Evolutionary conservation across 1,140 invertebrate species (phyloP).

Genomic region (Orchestia grillus): DNA sequence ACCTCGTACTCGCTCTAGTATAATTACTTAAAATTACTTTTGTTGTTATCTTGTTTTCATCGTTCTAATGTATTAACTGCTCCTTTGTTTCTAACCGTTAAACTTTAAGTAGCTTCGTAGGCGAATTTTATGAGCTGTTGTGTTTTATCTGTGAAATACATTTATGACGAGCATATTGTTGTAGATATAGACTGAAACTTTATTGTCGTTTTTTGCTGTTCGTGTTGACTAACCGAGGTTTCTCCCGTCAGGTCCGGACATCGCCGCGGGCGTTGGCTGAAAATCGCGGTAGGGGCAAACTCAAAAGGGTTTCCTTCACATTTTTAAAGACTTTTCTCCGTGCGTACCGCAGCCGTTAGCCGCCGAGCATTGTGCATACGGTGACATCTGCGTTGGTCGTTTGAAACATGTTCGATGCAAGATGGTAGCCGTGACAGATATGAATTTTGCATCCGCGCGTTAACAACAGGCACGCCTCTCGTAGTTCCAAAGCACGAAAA

Average conservation of each 20-base stretch:
- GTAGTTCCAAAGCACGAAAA: background rate
- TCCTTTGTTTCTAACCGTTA: constrained; percentile 2
- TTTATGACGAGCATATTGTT: constrained; percentile 28
- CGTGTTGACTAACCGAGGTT: constrained; percentile 12
- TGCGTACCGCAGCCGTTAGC: background rate
- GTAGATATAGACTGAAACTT: background rate
- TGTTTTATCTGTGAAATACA: constrained; percentile 46
- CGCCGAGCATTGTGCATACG: no score
- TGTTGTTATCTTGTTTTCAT: background rate
- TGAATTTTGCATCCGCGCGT: no score
- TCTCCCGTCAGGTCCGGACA: constrained; percentile 14
- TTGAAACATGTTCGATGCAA: background rate
- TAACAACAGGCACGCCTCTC: background rate
- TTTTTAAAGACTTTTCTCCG: background rate
- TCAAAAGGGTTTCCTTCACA: background rate
- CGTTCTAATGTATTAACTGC: background rate
- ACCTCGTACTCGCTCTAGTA: background rate
- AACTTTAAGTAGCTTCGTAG: background rate
- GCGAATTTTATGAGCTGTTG: background rate
- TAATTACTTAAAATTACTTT: background rate
- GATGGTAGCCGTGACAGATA: background rate
- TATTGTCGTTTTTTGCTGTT: background rate
- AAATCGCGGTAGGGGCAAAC: background rate
- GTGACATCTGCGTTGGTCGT: background rate
- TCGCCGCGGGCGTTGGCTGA: background rate